A percentile compares a stretch with the other conserved stretches of the same genome.
phyloP scores from a whole-genome alignment of 2,797 vertebrate species.

The Limnodromus scolopaceus region DNA sequence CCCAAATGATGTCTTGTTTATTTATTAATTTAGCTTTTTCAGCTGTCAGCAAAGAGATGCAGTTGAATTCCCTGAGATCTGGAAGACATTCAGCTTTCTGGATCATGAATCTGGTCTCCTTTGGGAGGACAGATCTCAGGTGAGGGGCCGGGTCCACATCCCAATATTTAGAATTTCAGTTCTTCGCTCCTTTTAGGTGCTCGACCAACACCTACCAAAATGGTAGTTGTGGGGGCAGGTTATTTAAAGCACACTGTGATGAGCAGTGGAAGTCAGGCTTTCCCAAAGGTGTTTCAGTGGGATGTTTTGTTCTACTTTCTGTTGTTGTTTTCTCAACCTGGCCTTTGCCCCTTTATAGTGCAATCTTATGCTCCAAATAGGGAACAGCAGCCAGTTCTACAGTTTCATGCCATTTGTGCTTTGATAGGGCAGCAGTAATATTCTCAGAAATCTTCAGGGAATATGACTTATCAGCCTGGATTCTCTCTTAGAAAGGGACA shows the following conservation, averaged over 20 bases:
- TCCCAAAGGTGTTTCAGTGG: background rate
- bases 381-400: background rate
- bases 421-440: background rate
- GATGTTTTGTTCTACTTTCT: background rate
- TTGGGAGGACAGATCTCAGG: background rate
- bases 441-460: background rate
- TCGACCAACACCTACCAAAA: background rate
- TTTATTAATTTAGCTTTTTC: constrained; percentile 20
- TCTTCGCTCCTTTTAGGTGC: background rate
- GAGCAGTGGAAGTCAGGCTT: background rate
- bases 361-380: background rate
- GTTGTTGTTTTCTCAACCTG: background rate
- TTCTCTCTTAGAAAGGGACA: background rate
- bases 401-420: constrained; percentile 32
- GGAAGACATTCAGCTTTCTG: background rate
- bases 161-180: background rate
- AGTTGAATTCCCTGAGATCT: background rate
- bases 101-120: background rate
- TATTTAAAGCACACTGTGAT: background rate
- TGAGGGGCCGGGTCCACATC: background rate
- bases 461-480: background rate
- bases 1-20: background rate
- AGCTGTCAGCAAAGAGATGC: background rate
- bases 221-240: background rate
- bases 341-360: background rate